Evolutionary conservation across 2,888 invertebrate species (phyloP).

Genomic region (Chrysotoxum bicinctum): DNA sequence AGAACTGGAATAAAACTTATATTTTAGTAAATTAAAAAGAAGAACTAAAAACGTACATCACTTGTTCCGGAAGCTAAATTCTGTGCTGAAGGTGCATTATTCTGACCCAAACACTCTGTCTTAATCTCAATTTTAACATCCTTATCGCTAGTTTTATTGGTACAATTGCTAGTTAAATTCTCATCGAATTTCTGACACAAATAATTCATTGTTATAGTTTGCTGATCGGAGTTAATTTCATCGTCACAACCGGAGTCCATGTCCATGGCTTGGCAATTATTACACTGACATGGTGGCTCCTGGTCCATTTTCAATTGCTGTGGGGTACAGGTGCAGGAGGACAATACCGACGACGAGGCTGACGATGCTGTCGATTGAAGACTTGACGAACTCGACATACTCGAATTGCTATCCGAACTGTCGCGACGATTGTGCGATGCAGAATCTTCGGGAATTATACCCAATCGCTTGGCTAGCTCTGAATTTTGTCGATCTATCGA

Average conservation of each 20-base stretch:
- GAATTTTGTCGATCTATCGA: constrained; percentile 65
- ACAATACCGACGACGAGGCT: constrained; percentile 72
- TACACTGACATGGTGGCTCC: constrained; percentile 73
- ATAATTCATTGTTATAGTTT: constrained; percentile 78
- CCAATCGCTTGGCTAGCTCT: constrained; percentile 63
- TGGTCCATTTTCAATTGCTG: constrained; percentile 70
- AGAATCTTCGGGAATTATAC: constrained; percentile 59
- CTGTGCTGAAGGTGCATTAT: constrained; percentile 72
- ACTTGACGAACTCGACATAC: constrained; percentile 80
- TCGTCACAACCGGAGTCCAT: constrained; percentile 80
- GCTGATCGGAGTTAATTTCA: constrained; percentile 77
- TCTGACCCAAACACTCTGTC: constrained; percentile 41
- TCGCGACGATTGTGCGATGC: constrained; percentile 78
- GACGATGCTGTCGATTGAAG: constrained; percentile 75
- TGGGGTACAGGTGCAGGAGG: constrained; percentile 78
- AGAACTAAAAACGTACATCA: constrained; percentile 76
- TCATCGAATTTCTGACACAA: constrained; percentile 82
- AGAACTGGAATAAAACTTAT: not conserved
- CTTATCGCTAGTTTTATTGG: constrained; percentile 69
- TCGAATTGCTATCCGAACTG: constrained; percentile 81
- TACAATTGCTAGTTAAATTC: constrained; percentile 75
- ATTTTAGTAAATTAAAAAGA: not conserved
- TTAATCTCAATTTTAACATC: constrained; percentile 70
- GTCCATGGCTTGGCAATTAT: constrained; percentile 76
- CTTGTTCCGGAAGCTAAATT: constrained; percentile 66